Evolutionary conservation across 1,140 invertebrate genomes (phyloP).

Genomic region (Drosophila ficusphila): DNA sequence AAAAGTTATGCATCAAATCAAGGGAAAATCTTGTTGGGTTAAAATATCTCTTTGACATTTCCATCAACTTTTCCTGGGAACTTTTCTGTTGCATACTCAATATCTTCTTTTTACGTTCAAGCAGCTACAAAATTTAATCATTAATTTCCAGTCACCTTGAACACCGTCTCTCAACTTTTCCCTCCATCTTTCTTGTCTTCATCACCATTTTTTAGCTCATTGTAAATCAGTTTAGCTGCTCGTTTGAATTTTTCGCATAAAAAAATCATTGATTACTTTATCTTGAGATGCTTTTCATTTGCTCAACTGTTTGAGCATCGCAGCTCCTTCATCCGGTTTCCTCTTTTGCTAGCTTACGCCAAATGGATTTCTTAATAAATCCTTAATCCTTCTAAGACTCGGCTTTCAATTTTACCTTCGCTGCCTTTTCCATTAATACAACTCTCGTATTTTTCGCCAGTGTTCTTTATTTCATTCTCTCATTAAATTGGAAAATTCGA

Average conservation of each 20-base stretch:
- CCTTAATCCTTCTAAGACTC: slow-evolving; percentile 40
- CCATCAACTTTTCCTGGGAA: neutral
- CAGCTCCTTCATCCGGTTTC: neutral
- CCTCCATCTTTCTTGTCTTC: neutral
- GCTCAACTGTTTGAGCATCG: slow-evolving; percentile 18
- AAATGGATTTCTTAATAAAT: slow-evolving; percentile 68
- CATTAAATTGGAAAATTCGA: slow-evolving; percentile 61
- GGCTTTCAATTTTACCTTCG: slow-evolving; percentile 2
- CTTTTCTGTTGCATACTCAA: neutral
- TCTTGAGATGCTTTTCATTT: slow-evolving; percentile 56
- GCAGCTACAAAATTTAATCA: slow-evolving; percentile 20
- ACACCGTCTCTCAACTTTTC: neutral
- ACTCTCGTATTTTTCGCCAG: neutral
- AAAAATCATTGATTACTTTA: slow-evolving; percentile 62
- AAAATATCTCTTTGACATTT: slow-evolving; percentile 10
- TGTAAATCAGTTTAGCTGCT: slow-evolving; percentile 47
- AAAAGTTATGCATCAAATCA: slow-evolving; percentile 4
- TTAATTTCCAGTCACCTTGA: slow-evolving; percentile 28
- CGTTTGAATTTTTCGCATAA: slow-evolving; percentile 24
- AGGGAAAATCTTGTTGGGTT: neutral
- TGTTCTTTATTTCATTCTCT: slow-evolving; percentile 29
- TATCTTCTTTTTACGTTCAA: neutral
- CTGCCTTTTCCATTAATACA: slow-evolving; percentile 39
- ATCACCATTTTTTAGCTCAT: slow-evolving; percentile 10
- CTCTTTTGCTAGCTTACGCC: neutral